A percentile compares a stretch with the other conserved stretches of the same genome.
These are phyloP conservation scores for Synergus laeviventris DNA, from an alignment of 2,888 invertebrate genomes.

Conservation along the genomic window DNA sequence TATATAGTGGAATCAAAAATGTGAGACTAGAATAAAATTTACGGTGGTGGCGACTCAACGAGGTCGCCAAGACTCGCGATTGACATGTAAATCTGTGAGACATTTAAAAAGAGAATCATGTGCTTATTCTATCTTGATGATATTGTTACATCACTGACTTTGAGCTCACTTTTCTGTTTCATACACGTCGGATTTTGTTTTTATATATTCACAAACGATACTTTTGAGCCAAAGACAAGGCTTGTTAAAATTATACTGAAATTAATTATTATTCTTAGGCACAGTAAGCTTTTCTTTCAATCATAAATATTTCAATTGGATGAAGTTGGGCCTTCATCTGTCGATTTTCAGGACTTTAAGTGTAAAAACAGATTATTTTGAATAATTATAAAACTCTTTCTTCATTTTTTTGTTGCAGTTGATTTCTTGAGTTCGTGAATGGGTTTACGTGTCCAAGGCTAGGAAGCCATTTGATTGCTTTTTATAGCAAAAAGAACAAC, in stretches of 20 bases:
- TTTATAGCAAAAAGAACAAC: slow-evolving; percentile 51
- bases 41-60: slow-evolving; percentile 52
- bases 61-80: slow-evolving; percentile 56
- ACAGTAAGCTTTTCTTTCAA: no score
- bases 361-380: not conserved
- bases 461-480: slow-evolving; percentile 51
- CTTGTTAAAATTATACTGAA: no score
- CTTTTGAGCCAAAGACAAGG: not conserved
- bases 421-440: slow-evolving; percentile 52
- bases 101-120: slow-evolving; percentile 45
- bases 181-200: not conserved
- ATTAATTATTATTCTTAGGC: no score
- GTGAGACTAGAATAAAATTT: slow-evolving; percentile 59
- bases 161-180: not conserved
- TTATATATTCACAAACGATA: not conserved
- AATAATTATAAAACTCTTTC: not conserved
- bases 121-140: slow-evolving; percentile 42
- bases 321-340: no score
- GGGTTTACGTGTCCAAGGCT: slow-evolving; percentile 55
- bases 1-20: slow-evolving; percentile 48
- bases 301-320: no score
- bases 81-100: slow-evolving; percentile 59
- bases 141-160: slow-evolving; percentile 36
- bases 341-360: no score
- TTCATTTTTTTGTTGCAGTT: slow-evolving; percentile 39